Conservation (phyloP, 2,797 vertebrate genomes). For the Aldrovandia affinis region DNA sequence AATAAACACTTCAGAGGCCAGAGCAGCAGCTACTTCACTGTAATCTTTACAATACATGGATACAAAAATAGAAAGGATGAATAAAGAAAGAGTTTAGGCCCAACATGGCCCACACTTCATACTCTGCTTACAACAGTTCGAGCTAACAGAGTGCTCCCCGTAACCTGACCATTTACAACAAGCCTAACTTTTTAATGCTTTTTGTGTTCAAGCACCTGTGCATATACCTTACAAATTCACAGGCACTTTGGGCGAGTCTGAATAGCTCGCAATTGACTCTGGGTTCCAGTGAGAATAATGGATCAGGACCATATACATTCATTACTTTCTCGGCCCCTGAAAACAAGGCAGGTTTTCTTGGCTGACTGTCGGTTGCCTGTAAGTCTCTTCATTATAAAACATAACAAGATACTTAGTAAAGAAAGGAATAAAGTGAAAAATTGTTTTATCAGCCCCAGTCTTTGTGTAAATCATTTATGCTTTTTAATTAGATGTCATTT, state of each 20-base stretch:
- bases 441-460: background rate
- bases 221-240: background rate
- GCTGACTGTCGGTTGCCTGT: background rate
- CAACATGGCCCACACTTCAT: background rate
- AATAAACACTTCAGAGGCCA: too few species aligned
- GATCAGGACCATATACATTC: background rate
- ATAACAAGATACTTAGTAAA: background rate
- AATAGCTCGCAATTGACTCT: too few species aligned
- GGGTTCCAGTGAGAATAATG: background rate
- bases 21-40: too few species aligned
- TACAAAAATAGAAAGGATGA: background rate
- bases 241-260: background rate
- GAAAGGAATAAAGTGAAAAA: background rate
- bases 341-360: background rate
- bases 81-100: background rate
- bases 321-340: background rate
- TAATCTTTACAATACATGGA: too few species aligned
- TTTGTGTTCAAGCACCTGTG: background rate
- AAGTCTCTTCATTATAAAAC: background rate
- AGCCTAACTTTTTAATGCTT: background rate
- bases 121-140: background rate
- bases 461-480: slow-evolving; percentile 2
- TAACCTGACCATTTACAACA: background rate
- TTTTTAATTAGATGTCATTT: background rate
- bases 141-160: background rate